Percentiles rank a stretch among this genome's conserved stretches.
phyloP scores from a whole-genome alignment of 2,797 vertebrate species.

The Bradypus variegatus region DNA sequence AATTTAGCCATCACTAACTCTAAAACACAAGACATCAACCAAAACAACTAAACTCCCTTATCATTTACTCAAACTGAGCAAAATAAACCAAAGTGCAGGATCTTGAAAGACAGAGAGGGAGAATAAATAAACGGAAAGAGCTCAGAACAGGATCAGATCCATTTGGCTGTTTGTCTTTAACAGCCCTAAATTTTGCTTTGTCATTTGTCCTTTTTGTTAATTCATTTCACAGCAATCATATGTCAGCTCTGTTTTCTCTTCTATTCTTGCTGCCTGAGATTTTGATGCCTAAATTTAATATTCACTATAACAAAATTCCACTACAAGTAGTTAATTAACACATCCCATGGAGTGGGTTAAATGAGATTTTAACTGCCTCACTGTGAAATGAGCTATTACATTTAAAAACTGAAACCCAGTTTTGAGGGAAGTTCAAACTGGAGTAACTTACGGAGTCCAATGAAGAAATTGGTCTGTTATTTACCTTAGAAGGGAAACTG shows the following conservation, averaged over 20 bases:
- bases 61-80: not conserved
- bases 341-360: not conserved
- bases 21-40: not conserved
- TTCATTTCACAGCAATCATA: not conserved
- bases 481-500: not conserved
- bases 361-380: not conserved
- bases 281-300: constrained; percentile 17
- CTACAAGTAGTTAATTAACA: not conserved
- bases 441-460: not conserved
- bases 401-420: not conserved
- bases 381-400: not conserved
- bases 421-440: not conserved
- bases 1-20: not conserved
- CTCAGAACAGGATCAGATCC: not conserved
- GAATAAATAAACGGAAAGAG: not conserved
- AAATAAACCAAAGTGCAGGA: not conserved
- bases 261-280: not conserved
- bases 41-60: not conserved
- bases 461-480: not conserved
- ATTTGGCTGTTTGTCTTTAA: not conserved
- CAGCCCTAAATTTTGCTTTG: not conserved
- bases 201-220: not conserved
- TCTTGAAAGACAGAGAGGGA: not conserved
- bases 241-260: not conserved
- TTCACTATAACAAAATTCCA: not conserved